Evolutionary conservation across 2,113 vertebrate genomes (phyloP).

Genomic region (Callopanchax toddi): DNA sequence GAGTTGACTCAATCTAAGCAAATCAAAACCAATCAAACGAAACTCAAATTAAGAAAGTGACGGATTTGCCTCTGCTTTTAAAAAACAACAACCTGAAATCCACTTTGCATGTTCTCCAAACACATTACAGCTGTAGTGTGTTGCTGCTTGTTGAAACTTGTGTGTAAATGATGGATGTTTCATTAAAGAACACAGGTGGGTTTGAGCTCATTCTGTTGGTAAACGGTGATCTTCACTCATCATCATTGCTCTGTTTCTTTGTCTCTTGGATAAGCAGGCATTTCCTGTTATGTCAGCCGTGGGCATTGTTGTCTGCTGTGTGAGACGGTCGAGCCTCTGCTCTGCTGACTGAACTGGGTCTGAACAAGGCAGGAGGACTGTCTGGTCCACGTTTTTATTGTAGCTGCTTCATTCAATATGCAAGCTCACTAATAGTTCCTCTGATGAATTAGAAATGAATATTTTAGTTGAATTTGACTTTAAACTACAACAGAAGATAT

Average conservation of each 20-base stretch:
- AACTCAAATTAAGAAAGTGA: constrained; percentile 73
- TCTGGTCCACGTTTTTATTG: too few species aligned
- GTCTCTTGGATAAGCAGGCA: constrained; percentile 73
- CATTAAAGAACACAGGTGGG: constrained; percentile 15
- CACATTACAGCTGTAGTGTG: constrained; percentile 25
- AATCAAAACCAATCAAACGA: constrained; percentile 73
- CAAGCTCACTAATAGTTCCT: too few species aligned
- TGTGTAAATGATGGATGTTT: constrained; percentile 19
- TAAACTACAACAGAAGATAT: background rate
- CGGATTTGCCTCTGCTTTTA: constrained; percentile 56
- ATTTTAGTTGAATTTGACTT: background rate
- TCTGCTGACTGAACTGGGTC: constrained; percentile 56
- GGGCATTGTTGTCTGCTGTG: constrained; percentile 72
- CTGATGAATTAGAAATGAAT: too few species aligned
- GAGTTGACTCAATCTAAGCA: constrained; percentile 75
- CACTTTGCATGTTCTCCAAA: constrained; percentile 51
- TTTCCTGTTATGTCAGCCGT: constrained; percentile 79
- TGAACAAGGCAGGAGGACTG: constrained; percentile 29
- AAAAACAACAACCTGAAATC: too few species aligned
- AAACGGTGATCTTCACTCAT: constrained; percentile 43
- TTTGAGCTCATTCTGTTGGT: constrained; percentile 40
- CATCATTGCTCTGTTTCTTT: constrained; percentile 40
- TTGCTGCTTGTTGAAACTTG: background rate
- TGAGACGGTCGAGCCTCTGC: constrained; percentile 59
- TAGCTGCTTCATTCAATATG: too few species aligned